Conservation (phyloP, 2,888 invertebrate species). For the Platycnemis pennipes region DNA sequence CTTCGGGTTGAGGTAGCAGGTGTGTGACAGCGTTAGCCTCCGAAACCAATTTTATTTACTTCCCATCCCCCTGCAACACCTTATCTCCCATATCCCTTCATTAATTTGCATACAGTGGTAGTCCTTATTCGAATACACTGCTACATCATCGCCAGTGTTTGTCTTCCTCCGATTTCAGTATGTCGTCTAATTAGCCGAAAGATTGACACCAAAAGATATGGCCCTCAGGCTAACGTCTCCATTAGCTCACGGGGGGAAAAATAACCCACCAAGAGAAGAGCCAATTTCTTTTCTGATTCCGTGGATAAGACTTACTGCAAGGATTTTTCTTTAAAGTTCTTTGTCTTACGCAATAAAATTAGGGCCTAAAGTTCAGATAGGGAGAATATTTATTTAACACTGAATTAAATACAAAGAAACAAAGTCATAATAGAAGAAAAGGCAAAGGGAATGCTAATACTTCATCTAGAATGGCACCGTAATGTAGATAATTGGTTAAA, state of each 20-base stretch:
- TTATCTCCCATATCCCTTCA: not conserved
- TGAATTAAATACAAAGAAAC: no score
- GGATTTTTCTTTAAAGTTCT: not conserved
- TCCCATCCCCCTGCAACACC: not conserved
- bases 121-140: not conserved
- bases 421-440: no score
- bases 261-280: not conserved
- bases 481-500: no score
- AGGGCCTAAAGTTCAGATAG: not conserved
- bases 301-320: not conserved
- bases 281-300: not conserved
- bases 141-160: not conserved
- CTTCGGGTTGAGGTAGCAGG: not conserved
- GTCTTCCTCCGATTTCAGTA: not conserved
- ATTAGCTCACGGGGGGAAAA: not conserved
- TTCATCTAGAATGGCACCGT: no score
- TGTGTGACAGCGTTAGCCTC: not conserved
- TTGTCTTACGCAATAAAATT: not conserved
- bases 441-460: no score
- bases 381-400: not conserved
- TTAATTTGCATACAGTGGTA: not conserved
- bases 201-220: slow-evolving; percentile 14
- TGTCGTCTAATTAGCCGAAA: not conserved
- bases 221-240: not conserved
- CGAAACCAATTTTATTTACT: not conserved